These are phyloP conservation scores for Magallana ariakensis DNA, from an alignment of 1,140 invertebrate genomes.

Conservation along the genomic window DNA sequence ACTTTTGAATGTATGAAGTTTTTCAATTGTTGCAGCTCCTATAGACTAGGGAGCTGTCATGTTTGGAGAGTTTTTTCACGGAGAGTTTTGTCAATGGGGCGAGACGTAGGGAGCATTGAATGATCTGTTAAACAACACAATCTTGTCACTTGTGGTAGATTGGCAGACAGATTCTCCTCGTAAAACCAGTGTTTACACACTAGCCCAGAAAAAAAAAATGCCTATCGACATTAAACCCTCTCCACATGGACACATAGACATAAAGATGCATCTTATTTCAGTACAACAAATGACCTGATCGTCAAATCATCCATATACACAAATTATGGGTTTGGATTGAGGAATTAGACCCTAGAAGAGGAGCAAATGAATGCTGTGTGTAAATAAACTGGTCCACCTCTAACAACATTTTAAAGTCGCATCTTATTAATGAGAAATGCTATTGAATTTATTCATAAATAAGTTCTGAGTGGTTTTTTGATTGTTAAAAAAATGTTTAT, in stretches of 20 bases:
- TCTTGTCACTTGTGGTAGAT: constrained; percentile 30
- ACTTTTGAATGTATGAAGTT: constrained; percentile 1
- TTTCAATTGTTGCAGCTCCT: background rate
- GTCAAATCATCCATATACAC: background rate
- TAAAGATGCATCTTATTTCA: constrained; percentile 17
- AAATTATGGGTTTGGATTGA: background rate
- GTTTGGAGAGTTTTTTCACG: background rate
- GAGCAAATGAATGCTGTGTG: no score
- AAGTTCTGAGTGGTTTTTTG: no score
- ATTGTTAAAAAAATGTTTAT: no score
- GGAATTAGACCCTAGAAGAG: background rate
- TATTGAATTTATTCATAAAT: no score
- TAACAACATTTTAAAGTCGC: no score
- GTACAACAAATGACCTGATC: background rate
- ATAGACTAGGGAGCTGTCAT: background rate
- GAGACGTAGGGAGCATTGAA: background rate
- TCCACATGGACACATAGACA: background rate
- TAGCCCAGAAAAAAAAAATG: background rate
- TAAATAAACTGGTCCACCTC: no score
- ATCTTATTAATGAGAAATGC: no score
- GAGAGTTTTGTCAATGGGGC: constrained; percentile 1
- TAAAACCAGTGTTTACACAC: constrained; percentile 21
- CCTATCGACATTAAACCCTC: background rate
- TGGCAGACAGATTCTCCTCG: constrained; percentile 7
- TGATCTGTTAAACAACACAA: constrained; percentile 24